phyloP scores from a whole-genome alignment of 2,888 invertebrate species.

The Philhelius pedissequus region DNA sequence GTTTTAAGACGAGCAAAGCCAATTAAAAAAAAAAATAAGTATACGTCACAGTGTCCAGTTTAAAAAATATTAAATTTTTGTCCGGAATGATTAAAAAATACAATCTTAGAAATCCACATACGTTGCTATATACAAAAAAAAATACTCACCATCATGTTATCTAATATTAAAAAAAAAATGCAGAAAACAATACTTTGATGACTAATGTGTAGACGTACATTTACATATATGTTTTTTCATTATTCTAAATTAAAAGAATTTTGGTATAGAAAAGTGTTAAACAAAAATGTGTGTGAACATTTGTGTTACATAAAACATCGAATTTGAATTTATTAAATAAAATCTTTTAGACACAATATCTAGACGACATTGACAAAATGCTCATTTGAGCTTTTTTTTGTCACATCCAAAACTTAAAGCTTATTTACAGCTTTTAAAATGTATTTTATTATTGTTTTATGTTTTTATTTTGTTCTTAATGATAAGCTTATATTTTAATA shows the following conservation, averaged over 20 bases:
- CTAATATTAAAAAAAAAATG: no score
- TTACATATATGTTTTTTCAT: background rate
- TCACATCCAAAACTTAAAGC: conserved; percentile 69
- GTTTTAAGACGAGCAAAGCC: no score
- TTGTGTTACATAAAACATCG: conserved; percentile 31
- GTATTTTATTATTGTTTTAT: background rate
- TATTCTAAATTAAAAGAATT: background rate
- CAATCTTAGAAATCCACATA: no score
- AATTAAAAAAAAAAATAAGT: no score
- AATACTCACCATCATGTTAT: no score
- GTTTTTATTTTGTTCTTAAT: background rate
- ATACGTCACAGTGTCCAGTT: no score
- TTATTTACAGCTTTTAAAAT: conserved; percentile 70
- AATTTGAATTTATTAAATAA: conserved; percentile 22
- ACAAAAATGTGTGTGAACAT: conserved; percentile 41
- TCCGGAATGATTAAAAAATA: no score
- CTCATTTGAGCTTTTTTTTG: conserved; percentile 13
- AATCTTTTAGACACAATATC: conserved; percentile 40
- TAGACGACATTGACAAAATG: conserved; percentile 16
- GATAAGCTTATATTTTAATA: conserved; percentile 31
- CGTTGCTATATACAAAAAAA: no score
- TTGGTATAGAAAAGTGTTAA: background rate
- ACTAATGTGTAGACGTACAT: no score
- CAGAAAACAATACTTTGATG: background rate
- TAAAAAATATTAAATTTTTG: no score